phyloP scores from a whole-genome alignment of 2,113 vertebrate species.

The Oncorhynchus gorbuscha region DNA sequence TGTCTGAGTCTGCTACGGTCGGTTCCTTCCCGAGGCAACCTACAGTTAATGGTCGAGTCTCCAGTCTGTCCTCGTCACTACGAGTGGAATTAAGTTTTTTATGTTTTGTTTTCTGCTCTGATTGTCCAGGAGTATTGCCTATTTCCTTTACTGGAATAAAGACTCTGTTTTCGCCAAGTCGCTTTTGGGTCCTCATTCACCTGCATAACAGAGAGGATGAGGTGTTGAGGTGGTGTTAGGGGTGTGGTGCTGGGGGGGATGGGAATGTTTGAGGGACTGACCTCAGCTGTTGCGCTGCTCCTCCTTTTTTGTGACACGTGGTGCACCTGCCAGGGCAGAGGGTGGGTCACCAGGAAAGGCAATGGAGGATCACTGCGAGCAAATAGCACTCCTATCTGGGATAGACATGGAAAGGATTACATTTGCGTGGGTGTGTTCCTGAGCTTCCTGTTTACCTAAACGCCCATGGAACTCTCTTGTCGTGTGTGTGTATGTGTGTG shows the following conservation, averaged over 20 bases:
- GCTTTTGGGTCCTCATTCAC: no score
- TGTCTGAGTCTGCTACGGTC: no score
- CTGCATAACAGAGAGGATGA: not conserved
- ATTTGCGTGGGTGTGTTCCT: not conserved
- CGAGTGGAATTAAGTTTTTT: no score
- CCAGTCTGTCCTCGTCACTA: no score
- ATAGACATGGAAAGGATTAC: slow-evolving; percentile 3
- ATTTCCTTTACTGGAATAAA: no score
- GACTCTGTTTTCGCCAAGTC: no score
- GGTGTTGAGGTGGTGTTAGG: not conserved
- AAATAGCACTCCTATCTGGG: slow-evolving; percentile 72
- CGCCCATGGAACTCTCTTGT: not conserved
- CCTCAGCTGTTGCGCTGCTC: slow-evolving; percentile 79
- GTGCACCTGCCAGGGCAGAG: slow-evolving; percentile 86
- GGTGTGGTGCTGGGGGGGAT: not conserved
- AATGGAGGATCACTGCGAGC: slow-evolving; percentile 64
- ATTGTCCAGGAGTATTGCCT: no score
- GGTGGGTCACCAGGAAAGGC: slow-evolving; percentile 82
- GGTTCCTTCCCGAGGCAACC: no score
- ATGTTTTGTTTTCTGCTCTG: no score
- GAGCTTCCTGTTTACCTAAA: not conserved
- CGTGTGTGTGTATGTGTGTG: not conserved
- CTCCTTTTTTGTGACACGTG: slow-evolving; percentile 78
- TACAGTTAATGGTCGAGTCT: no score
- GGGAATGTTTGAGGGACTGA: slow-evolving; percentile 28